A percentile compares a stretch with the other conserved stretches of the same genome.
Evolutionary conservation across 2,888 invertebrate species (phyloP).

Genomic region (Calliphora vomitoria): DNA sequence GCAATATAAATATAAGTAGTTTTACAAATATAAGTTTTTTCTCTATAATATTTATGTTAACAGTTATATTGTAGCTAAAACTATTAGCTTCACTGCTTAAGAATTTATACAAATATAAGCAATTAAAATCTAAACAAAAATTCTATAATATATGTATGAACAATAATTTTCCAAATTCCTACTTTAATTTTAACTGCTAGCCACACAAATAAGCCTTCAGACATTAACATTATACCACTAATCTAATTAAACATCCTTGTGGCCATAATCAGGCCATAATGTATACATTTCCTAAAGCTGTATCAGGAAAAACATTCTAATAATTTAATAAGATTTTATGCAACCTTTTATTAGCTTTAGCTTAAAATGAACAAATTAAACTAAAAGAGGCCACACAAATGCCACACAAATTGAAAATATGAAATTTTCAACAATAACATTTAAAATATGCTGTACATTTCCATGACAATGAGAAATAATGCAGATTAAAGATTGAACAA

Average conservation of each 20-base stretch:
- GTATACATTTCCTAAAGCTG: neutral
- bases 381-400: neutral
- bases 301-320: neutral
- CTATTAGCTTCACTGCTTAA: too few species aligned
- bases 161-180: neutral
- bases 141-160: too few species aligned
- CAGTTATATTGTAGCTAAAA: too few species aligned
- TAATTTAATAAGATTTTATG: slow-evolving; percentile 32
- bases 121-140: too few species aligned
- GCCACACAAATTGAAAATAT: slow-evolving; percentile 22
- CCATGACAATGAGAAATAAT: neutral
- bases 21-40: too few species aligned
- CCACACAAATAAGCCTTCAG: neutral
- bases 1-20: too few species aligned
- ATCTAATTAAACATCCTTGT: slow-evolving; percentile 26
- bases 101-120: too few species aligned
- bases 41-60: too few species aligned
- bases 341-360: slow-evolving; percentile 23
- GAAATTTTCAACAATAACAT: slow-evolving; percentile 9
- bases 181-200: neutral
- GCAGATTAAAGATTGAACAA: neutral
- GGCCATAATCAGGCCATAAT: slow-evolving; percentile 5
- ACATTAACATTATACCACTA: neutral
- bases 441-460: neutral
- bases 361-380: neutral